phyloP scores from a whole-genome alignment of 2,113 vertebrate genomes.

The Antechinus stuartii region DNA sequence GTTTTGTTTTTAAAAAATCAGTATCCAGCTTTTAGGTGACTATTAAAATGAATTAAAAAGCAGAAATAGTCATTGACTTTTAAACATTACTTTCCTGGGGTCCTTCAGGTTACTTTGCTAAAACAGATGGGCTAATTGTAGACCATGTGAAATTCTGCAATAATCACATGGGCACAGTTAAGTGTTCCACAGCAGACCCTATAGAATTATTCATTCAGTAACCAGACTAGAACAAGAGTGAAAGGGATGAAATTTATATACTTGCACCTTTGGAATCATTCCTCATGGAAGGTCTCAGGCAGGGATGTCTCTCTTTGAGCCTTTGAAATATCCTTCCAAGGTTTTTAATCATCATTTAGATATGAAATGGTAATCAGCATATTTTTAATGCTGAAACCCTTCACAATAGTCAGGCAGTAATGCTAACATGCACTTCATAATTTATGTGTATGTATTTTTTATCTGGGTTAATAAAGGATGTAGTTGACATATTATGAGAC shows the following conservation, averaged over 20 bases:
- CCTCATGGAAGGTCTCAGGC: not conserved
- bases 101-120: conserved; percentile 47
- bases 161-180: conserved; percentile 19
- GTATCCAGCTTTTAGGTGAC: conserved; percentile 16
- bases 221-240: not conserved
- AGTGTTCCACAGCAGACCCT: conserved; percentile 10
- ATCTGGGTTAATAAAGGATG: conserved; percentile 76
- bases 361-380: conserved; percentile 44
- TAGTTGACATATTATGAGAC: conserved; percentile 65
- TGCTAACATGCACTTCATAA: conserved; percentile 17
- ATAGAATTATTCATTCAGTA: conserved; percentile 8
- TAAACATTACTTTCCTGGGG: conserved; percentile 41
- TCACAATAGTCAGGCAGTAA: not conserved
- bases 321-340: conserved; percentile 43
- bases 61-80: conserved; percentile 21
- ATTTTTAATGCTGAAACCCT: conserved; percentile 42
- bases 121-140: conserved; percentile 14
- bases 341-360: conserved; percentile 51
- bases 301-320: conserved; percentile 13
- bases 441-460: conserved; percentile 61
- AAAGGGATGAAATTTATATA: not conserved
- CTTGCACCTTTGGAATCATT: conserved; percentile 22
- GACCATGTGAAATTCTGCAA: conserved; percentile 26
- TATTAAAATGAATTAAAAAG: conserved; percentile 45
- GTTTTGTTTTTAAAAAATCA: conserved; percentile 37